Evolutionary conservation across 2,797 vertebrate species (phyloP), one percentile per base, ranked within the genome.

Genomic region (Neopelma chrysocephalum): DNA sequence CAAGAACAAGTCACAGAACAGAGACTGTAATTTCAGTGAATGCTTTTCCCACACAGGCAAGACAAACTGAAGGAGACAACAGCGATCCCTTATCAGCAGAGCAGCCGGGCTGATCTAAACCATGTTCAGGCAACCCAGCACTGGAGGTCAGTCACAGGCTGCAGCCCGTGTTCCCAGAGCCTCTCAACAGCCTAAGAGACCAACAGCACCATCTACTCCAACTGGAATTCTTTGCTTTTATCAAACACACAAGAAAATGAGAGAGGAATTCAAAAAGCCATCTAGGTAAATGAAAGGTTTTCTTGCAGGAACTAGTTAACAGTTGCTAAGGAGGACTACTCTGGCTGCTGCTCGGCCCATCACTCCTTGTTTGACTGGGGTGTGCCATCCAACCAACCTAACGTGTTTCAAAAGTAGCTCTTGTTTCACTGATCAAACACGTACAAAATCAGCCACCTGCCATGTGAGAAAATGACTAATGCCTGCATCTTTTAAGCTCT

Each of bases 391-490:
- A 73, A 54, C 45, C 88, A 85, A 64, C 29, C 61, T 36, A 32
- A 50, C 2, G 15, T 4, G 31, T 48, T 83, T 87, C 87, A 80
- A 64, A 88, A 80, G 91, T 3, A 90, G 31, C 25, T 87, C 64
- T 77, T 36, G 23, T 87, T 95, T 95, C 68, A 61, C 57, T 65
- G 45, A 95, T 84, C 62, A 82, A 94, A 86, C 29, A 93, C 70
- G 56, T 32, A 32, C 11, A 70, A 94, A 93, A 90, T 51, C 68
- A 94, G 71, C 78, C 91, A 95, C 81, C 86, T 89, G 90, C 65
- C 83, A 92, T 60, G 75, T 93, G 64, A 95, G 86, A 92, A 96
- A 95, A 78, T 72, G 81, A 91, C 81, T 93, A 93, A 89, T 21
- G 43, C 47, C 71, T 31, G 68, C 32, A 84, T 93, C 69, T 86